Percentiles rank a stretch among this genome's conserved stretches.
phyloP scores from a whole-genome alignment of 2,888 invertebrate genomes.

The Drosophila nr. fundita region DNA sequence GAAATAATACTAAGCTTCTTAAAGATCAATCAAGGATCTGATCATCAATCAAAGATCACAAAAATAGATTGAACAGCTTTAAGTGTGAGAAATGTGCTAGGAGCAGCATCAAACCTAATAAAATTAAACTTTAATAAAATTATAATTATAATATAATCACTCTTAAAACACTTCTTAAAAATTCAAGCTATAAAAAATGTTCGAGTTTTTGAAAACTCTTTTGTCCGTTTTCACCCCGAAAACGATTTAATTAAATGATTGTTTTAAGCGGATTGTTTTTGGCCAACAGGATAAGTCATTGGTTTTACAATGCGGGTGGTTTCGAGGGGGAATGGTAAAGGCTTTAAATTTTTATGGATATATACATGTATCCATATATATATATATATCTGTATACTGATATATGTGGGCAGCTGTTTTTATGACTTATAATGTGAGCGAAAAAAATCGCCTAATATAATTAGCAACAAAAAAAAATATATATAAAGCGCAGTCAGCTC shows the following conservation, averaged over 20 bases:
- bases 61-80: not conserved
- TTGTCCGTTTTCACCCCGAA: not conserved
- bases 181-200: too few relatives aligned
- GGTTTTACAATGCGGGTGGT: conserved; percentile 57
- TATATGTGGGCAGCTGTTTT: conserved; percentile 78
- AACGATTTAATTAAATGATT: conserved; percentile 57
- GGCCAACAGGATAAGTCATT: conserved; percentile 41
- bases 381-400: not conserved
- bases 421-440: conserved; percentile 61
- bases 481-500: conserved; percentile 22
- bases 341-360: conserved; percentile 9
- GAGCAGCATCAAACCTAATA: not conserved
- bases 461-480: conserved; percentile 57
- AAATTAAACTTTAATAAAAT: not conserved
- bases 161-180: too few relatives aligned
- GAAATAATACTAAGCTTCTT: not conserved
- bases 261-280: conserved; percentile 67
- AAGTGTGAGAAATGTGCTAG: not conserved
- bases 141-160: too few relatives aligned
- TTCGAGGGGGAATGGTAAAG: not conserved
- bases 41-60: not conserved
- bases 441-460: conserved; percentile 64
- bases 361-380: too few relatives aligned
- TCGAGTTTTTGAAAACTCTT: not conserved
- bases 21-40: not conserved